These are phyloP conservation scores for Diadophis punctatus DNA, from an alignment of 2,113 vertebrate species.

Conservation along the genomic window DNA sequence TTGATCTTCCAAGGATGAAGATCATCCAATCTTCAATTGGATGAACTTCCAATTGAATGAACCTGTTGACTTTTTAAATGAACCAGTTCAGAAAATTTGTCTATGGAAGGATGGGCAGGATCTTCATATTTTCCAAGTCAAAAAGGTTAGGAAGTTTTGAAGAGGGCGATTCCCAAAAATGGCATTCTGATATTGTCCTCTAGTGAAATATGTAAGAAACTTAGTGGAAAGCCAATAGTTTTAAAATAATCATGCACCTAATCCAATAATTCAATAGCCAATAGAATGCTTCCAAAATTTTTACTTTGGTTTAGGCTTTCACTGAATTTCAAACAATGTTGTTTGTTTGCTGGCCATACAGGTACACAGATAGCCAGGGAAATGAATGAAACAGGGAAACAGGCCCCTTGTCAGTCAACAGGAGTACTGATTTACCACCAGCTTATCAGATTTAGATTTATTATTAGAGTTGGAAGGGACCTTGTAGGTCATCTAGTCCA, in stretches of 20 bases:
- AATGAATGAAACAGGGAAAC: too few species aligned
- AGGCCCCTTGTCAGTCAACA: too few species aligned
- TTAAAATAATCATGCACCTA: background rate
- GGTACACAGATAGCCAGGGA: too few species aligned
- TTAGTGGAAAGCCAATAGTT: background rate
- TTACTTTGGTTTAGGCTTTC: background rate
- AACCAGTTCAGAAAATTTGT: background rate
- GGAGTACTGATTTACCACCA: too few species aligned
- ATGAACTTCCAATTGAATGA: background rate
- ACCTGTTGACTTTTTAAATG: background rate
- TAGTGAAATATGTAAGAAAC: background rate
- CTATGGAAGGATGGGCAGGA: background rate
- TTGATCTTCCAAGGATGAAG: background rate
- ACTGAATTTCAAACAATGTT: background rate
- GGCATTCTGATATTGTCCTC: background rate
- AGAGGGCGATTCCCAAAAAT: background rate
- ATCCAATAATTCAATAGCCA: background rate
- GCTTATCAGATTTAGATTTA: too few species aligned
- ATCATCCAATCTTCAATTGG: too few species aligned
- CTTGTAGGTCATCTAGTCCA: too few species aligned
- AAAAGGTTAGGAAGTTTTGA: background rate
- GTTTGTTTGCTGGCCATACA: too few species aligned
- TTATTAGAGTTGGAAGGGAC: too few species aligned
- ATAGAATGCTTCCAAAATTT: background rate
- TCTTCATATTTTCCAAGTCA: background rate